These are phyloP conservation scores for Psittacula derbiana DNA, from an alignment of 2,797 vertebrate species.

Conservation along the genomic window DNA sequence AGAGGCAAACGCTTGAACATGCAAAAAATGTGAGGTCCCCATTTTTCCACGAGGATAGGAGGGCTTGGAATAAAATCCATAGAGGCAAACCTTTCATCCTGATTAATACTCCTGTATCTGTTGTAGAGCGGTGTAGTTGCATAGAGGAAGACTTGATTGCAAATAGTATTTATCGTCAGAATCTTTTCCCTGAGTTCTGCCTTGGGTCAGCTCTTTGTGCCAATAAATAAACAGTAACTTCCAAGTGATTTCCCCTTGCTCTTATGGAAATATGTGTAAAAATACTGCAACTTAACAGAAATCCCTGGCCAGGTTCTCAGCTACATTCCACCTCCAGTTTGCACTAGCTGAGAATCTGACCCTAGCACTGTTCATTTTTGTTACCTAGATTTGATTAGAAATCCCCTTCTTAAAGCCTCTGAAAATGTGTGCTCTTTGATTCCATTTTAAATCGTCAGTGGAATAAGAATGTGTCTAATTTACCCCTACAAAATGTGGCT, in stretches of 20 bases:
- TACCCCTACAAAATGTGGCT: neutral
- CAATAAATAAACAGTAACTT: neutral
- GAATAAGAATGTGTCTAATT: constrained; percentile 11
- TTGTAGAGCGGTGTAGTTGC: neutral
- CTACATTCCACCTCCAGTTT: neutral
- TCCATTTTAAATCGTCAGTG: neutral
- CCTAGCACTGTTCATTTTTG: neutral
- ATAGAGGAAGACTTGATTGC: neutral
- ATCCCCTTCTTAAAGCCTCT: neutral
- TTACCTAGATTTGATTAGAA: neutral
- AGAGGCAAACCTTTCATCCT: neutral
- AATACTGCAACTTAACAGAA: neutral
- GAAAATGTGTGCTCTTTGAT: constrained; percentile 3
- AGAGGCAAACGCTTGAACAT: neutral
- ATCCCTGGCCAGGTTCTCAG: neutral
- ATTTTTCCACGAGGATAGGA: neutral
- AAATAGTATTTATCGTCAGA: neutral
- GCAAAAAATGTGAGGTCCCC: neutral
- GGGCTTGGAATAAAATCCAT: neutral
- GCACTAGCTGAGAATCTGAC: neutral
- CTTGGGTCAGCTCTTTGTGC: neutral
- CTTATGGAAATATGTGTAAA: neutral
- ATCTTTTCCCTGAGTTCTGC: neutral
- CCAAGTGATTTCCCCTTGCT: neutral
- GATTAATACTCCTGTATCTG: neutral